Evolutionary conservation across 2,797 vertebrate species (phyloP).

Genomic region (Lithobates pipiens): DNA sequence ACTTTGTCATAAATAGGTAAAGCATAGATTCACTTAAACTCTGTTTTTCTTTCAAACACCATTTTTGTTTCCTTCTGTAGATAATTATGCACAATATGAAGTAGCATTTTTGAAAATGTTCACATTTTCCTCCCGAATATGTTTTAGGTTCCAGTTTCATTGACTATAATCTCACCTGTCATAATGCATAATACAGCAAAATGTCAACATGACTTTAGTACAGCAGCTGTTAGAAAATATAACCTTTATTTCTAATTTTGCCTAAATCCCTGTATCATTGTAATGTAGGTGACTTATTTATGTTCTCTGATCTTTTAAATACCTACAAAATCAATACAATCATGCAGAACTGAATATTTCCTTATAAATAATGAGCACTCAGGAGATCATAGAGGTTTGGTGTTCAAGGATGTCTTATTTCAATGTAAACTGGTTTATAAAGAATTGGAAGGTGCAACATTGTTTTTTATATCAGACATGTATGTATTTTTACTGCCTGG

Average conservation of each 20-base stretch:
- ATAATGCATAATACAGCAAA: conserved; percentile 43
- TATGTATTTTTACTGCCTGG: too few relatives aligned
- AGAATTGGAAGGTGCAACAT: too few relatives aligned
- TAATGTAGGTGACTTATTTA: conserved; percentile 34
- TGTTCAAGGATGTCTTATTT: not conserved
- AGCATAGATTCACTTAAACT: too few relatives aligned
- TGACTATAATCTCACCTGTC: conserved; percentile 33
- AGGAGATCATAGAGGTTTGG: conserved; percentile 24
- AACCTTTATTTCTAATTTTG: conserved; percentile 57
- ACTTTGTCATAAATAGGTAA: too few relatives aligned
- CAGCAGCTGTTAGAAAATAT: conserved; percentile 1
- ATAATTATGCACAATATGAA: too few relatives aligned
- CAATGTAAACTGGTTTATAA: too few relatives aligned
- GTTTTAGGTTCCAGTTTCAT: not conserved
- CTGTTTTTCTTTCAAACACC: too few relatives aligned
- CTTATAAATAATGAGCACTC: not conserved
- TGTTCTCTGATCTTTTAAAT: conserved; percentile 37
- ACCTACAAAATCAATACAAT: conserved; percentile 51
- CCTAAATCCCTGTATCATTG: conserved; percentile 39
- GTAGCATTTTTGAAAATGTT: too few relatives aligned
- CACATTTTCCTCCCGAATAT: not conserved
- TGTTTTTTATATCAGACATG: too few relatives aligned
- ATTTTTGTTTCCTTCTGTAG: too few relatives aligned
- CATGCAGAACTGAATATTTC: conserved; percentile 25
- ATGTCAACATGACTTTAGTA: conserved; percentile 46